Evolutionary conservation across 2,113 vertebrate genomes (phyloP), one percentile per base, ranked within the genome.

Genomic region (Boleophthalmus pectinirostris): DNA sequence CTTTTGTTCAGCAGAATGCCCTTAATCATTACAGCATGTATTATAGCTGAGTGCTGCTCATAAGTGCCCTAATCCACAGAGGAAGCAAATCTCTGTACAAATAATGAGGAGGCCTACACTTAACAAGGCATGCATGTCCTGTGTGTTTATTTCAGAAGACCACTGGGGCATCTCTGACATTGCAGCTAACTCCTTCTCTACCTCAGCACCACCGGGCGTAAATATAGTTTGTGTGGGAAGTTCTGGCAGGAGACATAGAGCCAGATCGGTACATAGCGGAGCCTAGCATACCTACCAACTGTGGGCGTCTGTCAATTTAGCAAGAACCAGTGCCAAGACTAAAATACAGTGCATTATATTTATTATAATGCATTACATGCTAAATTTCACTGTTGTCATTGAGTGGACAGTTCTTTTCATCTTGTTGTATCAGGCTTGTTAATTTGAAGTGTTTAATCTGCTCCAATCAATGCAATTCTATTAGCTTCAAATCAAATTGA

Each of bases 201-300:
- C 75, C 86, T 71, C 74, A 66, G 86, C 73, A 74, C 72, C 82
- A 60, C 57, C 69, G 79, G 81, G 68, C 73, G 83, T 90, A 92
- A 91, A 89, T 91, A 88, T 91, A 92, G 88, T 81, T 61, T 6
- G 84, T 80, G 89, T 92, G 88, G 91, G 91, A 86, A 86, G 89
- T 70, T 89, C 80, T 91, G 91, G 89, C 88, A 87, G 77, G 63
- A 87, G 80, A 81, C 86, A 64, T 82, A 74, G 81, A 80, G 88
- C 78, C 84, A 85, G 82, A 78, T 83, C 69, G 74, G 83, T 78
- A 77, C 70, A 76, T 72, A 82, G 82, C 72, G 69, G 63, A 72
- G 81, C 87, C 77, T 76, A 77, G 68, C 77, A 77, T 88, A 89
- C 80, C 88, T 87, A 86, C 84, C 60, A 56, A 85, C 80, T 86